phyloP scores from a whole-genome alignment of 2,113 vertebrate species.

The Chaetorhynchus papuensis region DNA sequence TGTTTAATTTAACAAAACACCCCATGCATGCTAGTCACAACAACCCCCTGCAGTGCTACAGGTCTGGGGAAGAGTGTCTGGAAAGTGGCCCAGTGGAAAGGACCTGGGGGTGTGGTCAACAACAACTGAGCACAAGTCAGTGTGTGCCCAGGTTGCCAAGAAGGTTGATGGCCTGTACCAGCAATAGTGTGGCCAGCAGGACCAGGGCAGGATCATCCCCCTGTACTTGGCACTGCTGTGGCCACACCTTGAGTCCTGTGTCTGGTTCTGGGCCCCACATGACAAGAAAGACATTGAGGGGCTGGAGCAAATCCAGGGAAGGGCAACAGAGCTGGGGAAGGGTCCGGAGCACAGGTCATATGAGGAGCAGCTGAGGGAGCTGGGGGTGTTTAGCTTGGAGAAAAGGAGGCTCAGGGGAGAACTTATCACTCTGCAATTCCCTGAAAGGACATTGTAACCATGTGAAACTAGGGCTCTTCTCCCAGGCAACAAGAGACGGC shows the following conservation, averaged over 20 bases:
- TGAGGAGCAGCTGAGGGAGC: not conserved
- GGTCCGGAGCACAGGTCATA: not conserved
- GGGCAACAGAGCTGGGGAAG: not conserved
- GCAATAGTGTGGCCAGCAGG: not conserved
- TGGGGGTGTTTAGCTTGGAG: not conserved
- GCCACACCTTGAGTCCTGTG: rapidly evolving
- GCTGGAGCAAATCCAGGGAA: not conserved
- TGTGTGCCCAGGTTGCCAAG: rapidly evolving
- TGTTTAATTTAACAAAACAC: not conserved
- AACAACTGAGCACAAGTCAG: not conserved
- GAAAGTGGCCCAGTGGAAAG: not conserved
- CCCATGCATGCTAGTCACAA: not conserved
- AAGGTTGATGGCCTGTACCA: not conserved
- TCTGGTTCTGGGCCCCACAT: not conserved
- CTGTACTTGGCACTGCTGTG: rapidly evolving
- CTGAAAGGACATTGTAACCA: not conserved
- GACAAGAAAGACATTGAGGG: not conserved
- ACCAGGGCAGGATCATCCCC: not conserved
- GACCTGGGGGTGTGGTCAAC: not conserved
- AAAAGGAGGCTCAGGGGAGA: not conserved
- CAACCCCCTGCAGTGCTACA: not conserved
- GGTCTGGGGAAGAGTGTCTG: not conserved
- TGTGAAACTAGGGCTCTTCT: no score
- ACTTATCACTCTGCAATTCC: not conserved
- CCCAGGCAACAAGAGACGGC: no score